These are phyloP conservation scores for Echinops telfairi DNA, from an alignment of 2,113 vertebrate genomes.

Conservation along the genomic window DNA sequence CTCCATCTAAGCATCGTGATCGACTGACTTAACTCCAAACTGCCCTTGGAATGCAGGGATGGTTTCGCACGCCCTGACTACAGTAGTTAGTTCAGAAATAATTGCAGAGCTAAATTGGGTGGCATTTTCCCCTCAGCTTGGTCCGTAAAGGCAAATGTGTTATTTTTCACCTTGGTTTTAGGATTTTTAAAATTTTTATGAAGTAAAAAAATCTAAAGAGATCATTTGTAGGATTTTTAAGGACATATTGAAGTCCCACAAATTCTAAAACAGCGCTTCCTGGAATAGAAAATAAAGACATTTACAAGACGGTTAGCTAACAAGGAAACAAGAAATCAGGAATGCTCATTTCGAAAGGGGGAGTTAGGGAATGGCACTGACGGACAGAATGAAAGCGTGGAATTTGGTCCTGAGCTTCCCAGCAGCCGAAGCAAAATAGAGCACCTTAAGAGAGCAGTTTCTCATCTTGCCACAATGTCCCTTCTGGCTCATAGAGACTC, in stretches of 20 bases:
- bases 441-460: neutral
- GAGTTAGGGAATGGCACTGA: neutral
- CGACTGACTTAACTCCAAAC: neutral
- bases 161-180: conserved; percentile 4
- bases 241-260: neutral
- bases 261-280: neutral
- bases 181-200: neutral
- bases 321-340: neutral
- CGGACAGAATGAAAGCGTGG: rapidly evolving
- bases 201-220: too few relatives aligned
- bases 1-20: neutral
- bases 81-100: conserved; percentile 11
- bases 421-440: neutral
- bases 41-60: neutral
- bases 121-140: neutral
- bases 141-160: neutral
- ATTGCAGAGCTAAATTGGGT: neutral
- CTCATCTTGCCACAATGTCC: too few relatives aligned
- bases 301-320: neutral
- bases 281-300: neutral
- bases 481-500: too few relatives aligned
- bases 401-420: conserved; percentile 10
- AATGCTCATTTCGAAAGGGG: neutral
- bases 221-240: neutral
- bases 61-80: neutral